phyloP scores from a whole-genome alignment of 2,888 invertebrate genomes.

The Lacanobia oleracea region DNA sequence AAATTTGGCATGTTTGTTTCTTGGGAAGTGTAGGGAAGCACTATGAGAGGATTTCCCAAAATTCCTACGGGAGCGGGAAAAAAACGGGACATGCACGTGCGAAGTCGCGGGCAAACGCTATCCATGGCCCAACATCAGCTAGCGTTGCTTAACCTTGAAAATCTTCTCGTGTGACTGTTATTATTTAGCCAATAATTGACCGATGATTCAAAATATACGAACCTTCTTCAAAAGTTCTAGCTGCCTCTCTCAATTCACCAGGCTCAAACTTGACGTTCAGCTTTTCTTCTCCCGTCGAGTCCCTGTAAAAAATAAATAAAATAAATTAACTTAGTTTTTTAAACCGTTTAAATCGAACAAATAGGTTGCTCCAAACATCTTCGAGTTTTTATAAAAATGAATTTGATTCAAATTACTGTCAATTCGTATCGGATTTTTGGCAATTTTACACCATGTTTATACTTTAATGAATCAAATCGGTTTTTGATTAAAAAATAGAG shows the following conservation, averaged over 20 bases:
- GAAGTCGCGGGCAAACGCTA: too few species aligned
- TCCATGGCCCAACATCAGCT: too few species aligned
- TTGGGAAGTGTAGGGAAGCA: too few species aligned
- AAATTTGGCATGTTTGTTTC: too few species aligned
- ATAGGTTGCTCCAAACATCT: neutral
- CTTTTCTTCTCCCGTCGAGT: slow-evolving; percentile 83
- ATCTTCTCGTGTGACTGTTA: too few species aligned
- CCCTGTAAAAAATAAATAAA: slow-evolving; percentile 73
- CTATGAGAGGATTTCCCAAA: too few species aligned
- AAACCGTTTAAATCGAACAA: neutral
- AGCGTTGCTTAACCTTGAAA: too few species aligned
- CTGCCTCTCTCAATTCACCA: slow-evolving; percentile 91
- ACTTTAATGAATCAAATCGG: neutral
- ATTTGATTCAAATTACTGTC: slow-evolving; percentile 3
- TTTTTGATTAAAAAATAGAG: neutral
- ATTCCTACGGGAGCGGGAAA: too few species aligned
- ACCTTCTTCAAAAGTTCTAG: slow-evolving; percentile 95
- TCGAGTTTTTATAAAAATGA: neutral
- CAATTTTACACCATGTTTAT: slow-evolving; percentile 16
- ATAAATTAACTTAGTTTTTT: neutral
- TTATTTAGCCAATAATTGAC: too few species aligned
- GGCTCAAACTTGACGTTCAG: slow-evolving; percentile 93
- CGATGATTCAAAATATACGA: slow-evolving; percentile 53
- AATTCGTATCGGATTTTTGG: neutral
- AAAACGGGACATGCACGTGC: too few species aligned